Percentiles rank a stretch among this genome's conserved stretches.
These are phyloP conservation scores for Folsomia manolachei DNA, from an alignment of 2,888 invertebrate genomes.

Conservation along the genomic window DNA sequence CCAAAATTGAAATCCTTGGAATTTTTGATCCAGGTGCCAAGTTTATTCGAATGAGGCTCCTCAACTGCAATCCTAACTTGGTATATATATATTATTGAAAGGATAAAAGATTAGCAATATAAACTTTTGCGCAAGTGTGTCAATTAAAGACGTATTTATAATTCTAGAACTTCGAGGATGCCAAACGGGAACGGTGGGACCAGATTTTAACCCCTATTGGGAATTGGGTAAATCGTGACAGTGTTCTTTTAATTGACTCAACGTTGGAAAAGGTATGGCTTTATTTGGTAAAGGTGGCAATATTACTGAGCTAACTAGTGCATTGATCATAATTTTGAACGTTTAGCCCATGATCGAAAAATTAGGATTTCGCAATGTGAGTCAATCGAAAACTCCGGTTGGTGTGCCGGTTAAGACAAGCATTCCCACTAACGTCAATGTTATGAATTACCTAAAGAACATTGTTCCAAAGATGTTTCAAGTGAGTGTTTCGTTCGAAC, in stretches of 20 bases:
- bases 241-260: constrained; percentile 74
- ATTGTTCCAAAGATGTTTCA: constrained; percentile 84
- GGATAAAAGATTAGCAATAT: not conserved
- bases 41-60: constrained; percentile 72
- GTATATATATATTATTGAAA: not conserved
- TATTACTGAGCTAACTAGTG: not conserved
- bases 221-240: constrained; percentile 75
- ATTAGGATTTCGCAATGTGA: constrained; percentile 76
- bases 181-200: constrained; percentile 53
- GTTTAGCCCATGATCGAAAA: constrained; percentile 59
- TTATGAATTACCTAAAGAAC: constrained; percentile 82
- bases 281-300: not conserved
- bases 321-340: not conserved
- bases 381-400: constrained; percentile 56
- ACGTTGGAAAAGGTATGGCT: constrained; percentile 74
- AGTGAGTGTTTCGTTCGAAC: no score
- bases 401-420: constrained; percentile 52
- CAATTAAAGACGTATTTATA: not conserved
- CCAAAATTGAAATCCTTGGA: constrained; percentile 83
- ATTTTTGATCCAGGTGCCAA: constrained; percentile 73
- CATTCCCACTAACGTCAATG: constrained; percentile 67
- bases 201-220: constrained; percentile 76
- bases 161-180: constrained; percentile 62
- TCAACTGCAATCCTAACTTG: constrained; percentile 62
- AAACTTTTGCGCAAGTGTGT: no score